A percentile compares a stretch with the other conserved stretches of the same genome.
These are phyloP conservation scores for Leucoraja ocellata DNA, from an alignment of 2,797 vertebrate species.

Conservation along the genomic window DNA sequence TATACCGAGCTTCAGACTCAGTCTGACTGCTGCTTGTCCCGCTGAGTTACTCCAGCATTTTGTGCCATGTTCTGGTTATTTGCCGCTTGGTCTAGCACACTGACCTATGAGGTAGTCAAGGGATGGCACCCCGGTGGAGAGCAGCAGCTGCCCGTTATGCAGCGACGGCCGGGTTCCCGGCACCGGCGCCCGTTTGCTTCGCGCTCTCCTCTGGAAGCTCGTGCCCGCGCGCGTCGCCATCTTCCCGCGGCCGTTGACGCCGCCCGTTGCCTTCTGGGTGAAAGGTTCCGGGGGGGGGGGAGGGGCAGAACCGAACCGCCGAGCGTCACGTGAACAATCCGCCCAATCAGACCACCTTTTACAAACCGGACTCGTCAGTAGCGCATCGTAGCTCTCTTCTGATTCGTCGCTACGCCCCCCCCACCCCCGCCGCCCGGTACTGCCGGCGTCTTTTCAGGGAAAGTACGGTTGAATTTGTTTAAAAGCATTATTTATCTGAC, in stretches of 20 bases:
- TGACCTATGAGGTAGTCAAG: conserved; percentile 86
- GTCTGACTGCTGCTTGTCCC: no score
- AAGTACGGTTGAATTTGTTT: no score
- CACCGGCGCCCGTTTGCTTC: conserved; percentile 66
- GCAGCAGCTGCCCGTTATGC: conserved; percentile 82
- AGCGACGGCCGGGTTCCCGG: conserved; percentile 79
- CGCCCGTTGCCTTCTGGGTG: neutral
- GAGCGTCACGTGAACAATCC: neutral
- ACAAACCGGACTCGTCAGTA: neutral
- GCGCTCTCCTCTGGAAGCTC: conserved; percentile 75
- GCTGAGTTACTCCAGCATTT: no score
- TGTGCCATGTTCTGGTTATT: no score
- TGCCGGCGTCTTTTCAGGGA: neutral
- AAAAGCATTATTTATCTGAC: neutral
- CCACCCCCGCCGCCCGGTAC: neutral
- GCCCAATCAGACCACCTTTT: neutral
- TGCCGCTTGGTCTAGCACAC: conserved; percentile 47
- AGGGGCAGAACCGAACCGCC: neutral
- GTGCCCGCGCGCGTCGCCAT: conserved; percentile 49
- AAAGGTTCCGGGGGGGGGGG: no score
- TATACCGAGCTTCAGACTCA: no score
- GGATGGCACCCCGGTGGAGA: conserved; percentile 84
- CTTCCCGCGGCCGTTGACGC: neutral
- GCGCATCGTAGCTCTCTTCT: neutral
- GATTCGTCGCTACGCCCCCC: neutral